These are phyloP conservation scores for Triplophysa siluroides DNA, from an alignment of 2,113 vertebrate species.

Conservation along the genomic window DNA sequence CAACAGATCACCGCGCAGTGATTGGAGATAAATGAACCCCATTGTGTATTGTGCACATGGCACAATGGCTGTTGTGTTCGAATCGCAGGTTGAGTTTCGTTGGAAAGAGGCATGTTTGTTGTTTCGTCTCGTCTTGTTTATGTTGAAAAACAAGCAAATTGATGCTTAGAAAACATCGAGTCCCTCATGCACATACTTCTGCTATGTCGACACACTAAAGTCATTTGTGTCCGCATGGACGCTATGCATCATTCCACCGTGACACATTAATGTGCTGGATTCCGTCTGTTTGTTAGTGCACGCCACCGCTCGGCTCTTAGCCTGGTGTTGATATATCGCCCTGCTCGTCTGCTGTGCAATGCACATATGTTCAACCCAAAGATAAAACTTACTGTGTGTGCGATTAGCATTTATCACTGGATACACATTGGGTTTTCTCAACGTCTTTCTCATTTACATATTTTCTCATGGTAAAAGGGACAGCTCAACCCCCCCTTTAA, in stretches of 20 bases:
- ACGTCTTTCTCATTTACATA: not conserved
- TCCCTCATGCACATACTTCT: not conserved
- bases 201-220: slow-evolving; percentile 36
- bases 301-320: not conserved
- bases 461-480: not conserved
- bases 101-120: slow-evolving; percentile 47
- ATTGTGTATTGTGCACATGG: slow-evolving; percentile 69
- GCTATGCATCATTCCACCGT: slow-evolving; percentile 19
- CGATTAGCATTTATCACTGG: slow-evolving; percentile 4
- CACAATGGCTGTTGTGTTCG: slow-evolving; percentile 66
- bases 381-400: not conserved
- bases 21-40: slow-evolving; percentile 61
- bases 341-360: slow-evolving; percentile 41
- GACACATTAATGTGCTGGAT: slow-evolving; percentile 34
- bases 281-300: slow-evolving; percentile 10
- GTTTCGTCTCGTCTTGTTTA: slow-evolving; percentile 24
- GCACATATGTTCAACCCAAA: slow-evolving; percentile 15
- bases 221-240: slow-evolving; percentile 18
- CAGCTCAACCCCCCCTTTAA: too few relatives aligned
- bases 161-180: not conserved
- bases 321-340: slow-evolving; percentile 32
- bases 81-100: slow-evolving; percentile 65
- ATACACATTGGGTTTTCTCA: not conserved
- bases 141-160: slow-evolving; percentile 13
- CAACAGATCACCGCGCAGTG: slow-evolving; percentile 57